Evolutionary conservation across 2,888 invertebrate species (phyloP), one percentile per base, ranked within the genome.

Genomic region (Neoaliturus tenellus): DNA sequence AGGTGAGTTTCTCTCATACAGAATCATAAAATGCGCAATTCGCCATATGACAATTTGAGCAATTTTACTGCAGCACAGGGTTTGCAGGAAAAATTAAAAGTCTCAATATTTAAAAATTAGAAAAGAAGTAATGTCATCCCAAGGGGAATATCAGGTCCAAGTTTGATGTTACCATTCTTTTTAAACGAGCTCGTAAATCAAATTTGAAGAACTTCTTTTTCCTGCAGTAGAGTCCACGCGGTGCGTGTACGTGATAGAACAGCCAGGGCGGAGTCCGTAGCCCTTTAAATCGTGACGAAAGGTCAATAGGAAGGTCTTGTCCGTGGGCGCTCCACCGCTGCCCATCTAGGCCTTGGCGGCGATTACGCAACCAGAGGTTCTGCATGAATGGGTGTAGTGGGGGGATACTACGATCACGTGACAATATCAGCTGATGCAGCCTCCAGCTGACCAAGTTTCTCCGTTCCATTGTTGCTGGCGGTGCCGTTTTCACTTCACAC

Each of bases 381-480:
- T 69, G 69, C 69, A 69, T 69, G 69, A 69, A 69, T 69, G 69
- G 69, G 39, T 69, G 69, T 69, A 35, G 69, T 39, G 69, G 33
- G 69, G 69, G 69, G 39, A 1, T 69, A 69, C 69, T 69, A 69
- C 69, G 69, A 39, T 69, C 69, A 69, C 69, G 69, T 69, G 69
- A 69, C 69, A 35, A 23, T n/a, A 69, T 69, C 69, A 69, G 69
- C 69, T 69, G 69, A 69, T 69, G 39, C 67, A 67, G 48, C 6
- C 17, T 23, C 55, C 62, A 62, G 62, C 62, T 62, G 62, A 62
- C 62, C 62, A 25, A 28, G 62, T 62, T 62, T 62, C 62, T 62
- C 62, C 31, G 14, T 5, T 20, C 48, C 62, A 62, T 62, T 62
- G 62, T 62, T 62, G 55, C 23, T 55, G 20, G 62, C 31, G 28